Evolutionary conservation across 2,113 vertebrate genomes (phyloP).

Genomic region (Bambusicola thoracicus): DNA sequence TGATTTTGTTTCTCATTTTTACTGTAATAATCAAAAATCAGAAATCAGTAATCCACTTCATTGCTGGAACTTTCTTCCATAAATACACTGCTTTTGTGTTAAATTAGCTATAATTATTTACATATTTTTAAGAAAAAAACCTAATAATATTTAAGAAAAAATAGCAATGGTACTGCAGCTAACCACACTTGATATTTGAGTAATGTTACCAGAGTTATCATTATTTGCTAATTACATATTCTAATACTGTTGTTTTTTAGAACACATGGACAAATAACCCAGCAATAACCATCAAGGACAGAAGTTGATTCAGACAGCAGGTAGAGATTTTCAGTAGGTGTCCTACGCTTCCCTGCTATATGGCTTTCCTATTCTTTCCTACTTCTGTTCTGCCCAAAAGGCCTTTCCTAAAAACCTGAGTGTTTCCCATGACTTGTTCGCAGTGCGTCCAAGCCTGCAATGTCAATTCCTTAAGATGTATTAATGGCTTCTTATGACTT

Average conservation of each 20-base stretch:
- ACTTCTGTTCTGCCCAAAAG: neutral
- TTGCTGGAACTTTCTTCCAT: neutral
- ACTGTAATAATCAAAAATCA: neutral
- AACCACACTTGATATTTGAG: neutral
- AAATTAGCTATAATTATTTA: neutral
- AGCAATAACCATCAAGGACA: neutral
- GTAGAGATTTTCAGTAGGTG: neutral
- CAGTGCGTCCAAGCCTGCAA: neutral
- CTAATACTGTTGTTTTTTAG: neutral
- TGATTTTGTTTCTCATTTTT: neutral
- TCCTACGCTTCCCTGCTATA: neutral
- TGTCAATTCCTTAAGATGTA: neutral
- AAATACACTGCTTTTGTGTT: neutral
- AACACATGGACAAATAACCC: neutral
- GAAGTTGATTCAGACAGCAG: neutral
- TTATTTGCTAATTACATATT: neutral
- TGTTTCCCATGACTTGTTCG: neutral
- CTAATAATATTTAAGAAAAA: neutral
- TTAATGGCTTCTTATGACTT: neutral
- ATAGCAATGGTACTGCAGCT: neutral
- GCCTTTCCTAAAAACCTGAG: neutral
- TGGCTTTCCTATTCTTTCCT: neutral
- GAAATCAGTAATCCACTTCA: neutral
- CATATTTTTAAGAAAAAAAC: neutral
- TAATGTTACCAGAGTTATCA: neutral